phyloP scores from a whole-genome alignment of 2,113 vertebrate genomes.

The Lamprotornis superbus region DNA sequence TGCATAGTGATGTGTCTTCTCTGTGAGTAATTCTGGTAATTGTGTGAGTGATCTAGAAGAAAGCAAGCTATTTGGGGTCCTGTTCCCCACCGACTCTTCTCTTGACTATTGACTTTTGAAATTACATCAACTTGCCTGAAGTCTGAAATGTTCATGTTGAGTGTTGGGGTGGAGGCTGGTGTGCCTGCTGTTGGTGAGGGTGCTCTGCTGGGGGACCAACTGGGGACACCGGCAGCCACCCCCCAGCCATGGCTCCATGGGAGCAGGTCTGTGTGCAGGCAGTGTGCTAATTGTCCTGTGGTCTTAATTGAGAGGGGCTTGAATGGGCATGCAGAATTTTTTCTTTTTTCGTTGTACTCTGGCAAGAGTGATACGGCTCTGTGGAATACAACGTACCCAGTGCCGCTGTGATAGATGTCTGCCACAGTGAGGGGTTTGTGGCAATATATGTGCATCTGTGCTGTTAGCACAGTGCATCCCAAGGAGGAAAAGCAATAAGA shows the following conservation, averaged over 20 bases:
- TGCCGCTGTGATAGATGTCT: not conserved
- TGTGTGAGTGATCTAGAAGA: not conserved
- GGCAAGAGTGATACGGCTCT: not conserved
- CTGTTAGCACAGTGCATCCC: not conserved
- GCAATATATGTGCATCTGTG: not conserved
- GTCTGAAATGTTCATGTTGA: not conserved
- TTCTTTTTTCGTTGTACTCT: not conserved
- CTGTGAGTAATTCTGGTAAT: not conserved
- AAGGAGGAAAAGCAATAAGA: not conserved
- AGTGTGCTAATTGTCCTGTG: not conserved
- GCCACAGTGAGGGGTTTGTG: not conserved
- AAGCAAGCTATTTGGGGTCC: not conserved
- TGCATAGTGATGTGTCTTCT: not conserved
- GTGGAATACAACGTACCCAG: accelerated
- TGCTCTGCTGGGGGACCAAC: not conserved
- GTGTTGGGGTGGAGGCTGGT: not conserved
- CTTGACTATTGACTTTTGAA: not conserved
- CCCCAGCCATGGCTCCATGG: accelerated
- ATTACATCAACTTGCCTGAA: not conserved
- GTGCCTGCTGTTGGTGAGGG: not conserved
- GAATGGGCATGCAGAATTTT: not conserved
- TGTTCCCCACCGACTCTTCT: not conserved
- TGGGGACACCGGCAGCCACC: accelerated
- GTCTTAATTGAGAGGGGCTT: not conserved
- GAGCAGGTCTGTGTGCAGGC: accelerated